Conservation (phyloP, 2,797 vertebrate species). For the Salmo trutta region DNA sequence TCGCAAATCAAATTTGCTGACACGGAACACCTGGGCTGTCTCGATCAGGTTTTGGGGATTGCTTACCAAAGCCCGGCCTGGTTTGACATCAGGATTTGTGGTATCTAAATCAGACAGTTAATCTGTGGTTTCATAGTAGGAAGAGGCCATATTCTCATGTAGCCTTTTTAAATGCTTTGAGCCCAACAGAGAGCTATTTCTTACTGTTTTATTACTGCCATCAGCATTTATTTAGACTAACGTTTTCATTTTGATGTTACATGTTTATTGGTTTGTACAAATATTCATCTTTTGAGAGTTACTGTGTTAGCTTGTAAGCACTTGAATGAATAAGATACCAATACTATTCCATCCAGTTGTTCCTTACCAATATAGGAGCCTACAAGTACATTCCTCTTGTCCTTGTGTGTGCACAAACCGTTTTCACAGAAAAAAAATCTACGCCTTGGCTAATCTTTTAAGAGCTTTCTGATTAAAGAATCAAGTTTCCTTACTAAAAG, state of each 20-base stretch:
- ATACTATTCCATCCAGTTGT: background rate
- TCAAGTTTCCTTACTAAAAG: constrained; percentile 23
- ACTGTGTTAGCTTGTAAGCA: background rate
- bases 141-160: background rate
- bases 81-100: background rate
- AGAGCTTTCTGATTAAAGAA: constrained; percentile 28
- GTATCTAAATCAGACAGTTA: background rate
- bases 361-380: background rate
- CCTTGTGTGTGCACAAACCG: background rate
- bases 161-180: background rate
- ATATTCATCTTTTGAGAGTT: background rate
- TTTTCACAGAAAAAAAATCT: constrained; percentile 13
- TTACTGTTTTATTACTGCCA: background rate
- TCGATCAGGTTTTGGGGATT: background rate
- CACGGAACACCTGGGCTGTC: constrained; percentile 2
- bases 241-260: background rate
- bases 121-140: background rate
- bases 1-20: constrained; percentile 4
- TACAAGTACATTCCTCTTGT: background rate
- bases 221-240: background rate
- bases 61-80: background rate
- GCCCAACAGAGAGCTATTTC: background rate
- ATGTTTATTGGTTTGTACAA: no score
- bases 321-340: background rate
- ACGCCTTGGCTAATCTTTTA: constrained; percentile 18